Evolutionary conservation across 1,140 invertebrate genomes (phyloP).

Genomic region (Drosophila triauraria): DNA sequence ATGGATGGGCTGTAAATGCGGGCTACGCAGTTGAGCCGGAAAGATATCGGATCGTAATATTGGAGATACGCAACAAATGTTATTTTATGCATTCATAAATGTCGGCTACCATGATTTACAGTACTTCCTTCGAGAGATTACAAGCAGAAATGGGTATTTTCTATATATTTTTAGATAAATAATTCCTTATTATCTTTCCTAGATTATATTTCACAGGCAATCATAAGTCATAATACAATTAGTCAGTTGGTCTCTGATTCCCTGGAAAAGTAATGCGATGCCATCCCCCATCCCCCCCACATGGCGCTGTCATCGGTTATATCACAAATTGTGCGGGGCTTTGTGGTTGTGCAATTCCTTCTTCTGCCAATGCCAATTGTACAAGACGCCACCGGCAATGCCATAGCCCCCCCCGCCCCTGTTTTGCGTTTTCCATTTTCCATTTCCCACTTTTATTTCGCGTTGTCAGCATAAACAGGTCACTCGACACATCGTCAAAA

Average conservation of each 20-base stretch:
- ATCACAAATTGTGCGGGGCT: conserved; percentile 6
- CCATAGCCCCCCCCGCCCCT: no score
- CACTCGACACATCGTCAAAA: conserved; percentile 5
- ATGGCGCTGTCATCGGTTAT: conserved; percentile 9
- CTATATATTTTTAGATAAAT: no score
- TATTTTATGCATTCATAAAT: conserved; percentile 50
- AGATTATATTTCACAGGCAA: not conserved
- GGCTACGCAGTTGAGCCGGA: conserved; percentile 23
- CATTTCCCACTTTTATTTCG: conserved; percentile 23
- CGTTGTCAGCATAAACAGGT: conserved; percentile 29
- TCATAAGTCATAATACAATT: conserved; percentile 1
- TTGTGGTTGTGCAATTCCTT: conserved; percentile 29
- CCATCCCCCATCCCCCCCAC: not conserved
- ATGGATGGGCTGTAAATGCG: conserved; percentile 49
- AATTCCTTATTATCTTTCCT: not conserved
- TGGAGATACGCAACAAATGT: conserved; percentile 3
- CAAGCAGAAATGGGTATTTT: no score
- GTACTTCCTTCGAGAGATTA: not conserved
- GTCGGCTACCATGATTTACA: conserved; percentile 4
- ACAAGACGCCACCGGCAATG: not conserved
- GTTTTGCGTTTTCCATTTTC: conserved; percentile 6
- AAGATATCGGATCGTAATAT: conserved; percentile 20
- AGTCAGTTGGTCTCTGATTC: conserved; percentile 7
- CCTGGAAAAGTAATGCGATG: conserved; percentile 8
- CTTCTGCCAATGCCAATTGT: conserved; percentile 24